A percentile compares a stretch with the other conserved stretches of the same genome.
phyloP scores from a whole-genome alignment of 2,113 vertebrate species.

The Archocentrus centrarchus region DNA sequence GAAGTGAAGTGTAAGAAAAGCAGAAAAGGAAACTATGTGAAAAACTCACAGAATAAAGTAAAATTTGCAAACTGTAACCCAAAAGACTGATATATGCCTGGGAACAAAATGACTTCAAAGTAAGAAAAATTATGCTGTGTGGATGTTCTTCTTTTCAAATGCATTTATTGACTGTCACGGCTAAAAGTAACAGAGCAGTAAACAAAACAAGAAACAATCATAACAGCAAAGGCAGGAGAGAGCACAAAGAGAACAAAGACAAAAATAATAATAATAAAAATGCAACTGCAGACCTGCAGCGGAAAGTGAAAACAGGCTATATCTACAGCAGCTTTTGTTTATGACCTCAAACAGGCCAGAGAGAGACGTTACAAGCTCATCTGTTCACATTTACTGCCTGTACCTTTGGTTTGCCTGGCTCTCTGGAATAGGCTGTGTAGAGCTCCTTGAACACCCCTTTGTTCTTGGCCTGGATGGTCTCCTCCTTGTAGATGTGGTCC shows the following conservation, averaged over 20 bases:
- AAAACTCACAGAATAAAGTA: background rate
- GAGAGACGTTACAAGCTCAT: conserved; percentile 23
- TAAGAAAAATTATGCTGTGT: background rate
- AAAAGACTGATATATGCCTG: background rate
- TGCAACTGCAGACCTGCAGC: background rate
- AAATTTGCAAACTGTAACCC: conserved; percentile 3
- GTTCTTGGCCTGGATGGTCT: conserved; percentile 92
- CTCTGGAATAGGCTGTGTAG: conserved; percentile 94
- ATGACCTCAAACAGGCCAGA: background rate
- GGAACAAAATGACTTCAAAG: background rate
- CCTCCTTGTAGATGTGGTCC: conserved; percentile 97
- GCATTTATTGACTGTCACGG: background rate
- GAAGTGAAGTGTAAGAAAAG: background rate
- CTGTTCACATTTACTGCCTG: background rate
- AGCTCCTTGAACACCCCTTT: conserved; percentile 94
- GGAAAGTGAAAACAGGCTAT: background rate
- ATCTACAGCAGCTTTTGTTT: conserved; percentile 1
- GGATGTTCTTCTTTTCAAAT: conserved; percentile 5
- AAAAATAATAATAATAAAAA: background rate
- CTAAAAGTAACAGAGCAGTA: background rate
- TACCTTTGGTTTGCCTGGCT: conserved; percentile 98
- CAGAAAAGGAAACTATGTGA: conserved; percentile 13
- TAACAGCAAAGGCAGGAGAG: background rate
- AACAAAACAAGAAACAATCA: conserved; percentile 2
- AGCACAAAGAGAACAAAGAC: background rate